These are phyloP conservation scores for Epinephelus lanceolatus DNA, from an alignment of 2,113 vertebrate genomes.

Conservation along the genomic window DNA sequence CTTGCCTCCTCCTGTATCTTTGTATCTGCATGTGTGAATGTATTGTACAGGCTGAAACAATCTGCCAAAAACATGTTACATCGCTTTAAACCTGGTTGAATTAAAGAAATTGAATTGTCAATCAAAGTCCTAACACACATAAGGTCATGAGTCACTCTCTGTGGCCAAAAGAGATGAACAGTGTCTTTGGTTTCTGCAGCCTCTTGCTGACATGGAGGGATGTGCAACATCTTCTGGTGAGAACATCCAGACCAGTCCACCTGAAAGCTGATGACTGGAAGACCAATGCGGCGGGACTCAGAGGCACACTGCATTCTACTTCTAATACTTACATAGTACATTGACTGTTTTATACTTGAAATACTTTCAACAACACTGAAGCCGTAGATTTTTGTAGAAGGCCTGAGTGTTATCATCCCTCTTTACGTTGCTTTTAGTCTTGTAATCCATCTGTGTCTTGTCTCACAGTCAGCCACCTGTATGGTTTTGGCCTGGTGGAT, in stretches of 20 bases:
- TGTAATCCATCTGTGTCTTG: constrained; percentile 78
- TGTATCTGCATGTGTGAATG: background rate
- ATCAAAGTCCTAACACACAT: background rate
- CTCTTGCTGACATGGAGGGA: constrained; percentile 93
- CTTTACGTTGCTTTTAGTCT: background rate
- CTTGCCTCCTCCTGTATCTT: background rate
- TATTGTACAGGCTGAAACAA: background rate
- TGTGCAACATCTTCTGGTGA: constrained; percentile 93
- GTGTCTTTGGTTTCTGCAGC: constrained; percentile 78
- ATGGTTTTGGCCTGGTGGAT: constrained; percentile 96
- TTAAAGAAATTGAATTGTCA: background rate
- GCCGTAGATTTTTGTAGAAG: background rate
- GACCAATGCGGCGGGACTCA: constrained; percentile 89
- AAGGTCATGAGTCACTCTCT: background rate
- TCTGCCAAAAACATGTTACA: background rate
- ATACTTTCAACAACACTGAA: background rate
- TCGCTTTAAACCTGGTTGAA: constrained; percentile 7
- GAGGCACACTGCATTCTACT: constrained; percentile 82
- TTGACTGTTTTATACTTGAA: background rate
- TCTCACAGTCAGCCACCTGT: constrained; percentile 94
- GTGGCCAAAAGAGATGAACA: background rate
- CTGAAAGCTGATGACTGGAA: constrained; percentile 93
- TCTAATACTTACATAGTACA: constrained; percentile 21
- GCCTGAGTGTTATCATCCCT: too few species aligned
- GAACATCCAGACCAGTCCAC: constrained; percentile 90